Evolutionary conservation across 2,113 vertebrate genomes (phyloP), one percentile per base, ranked within the genome.

Genomic region (Pseudopipra pipra): DNA sequence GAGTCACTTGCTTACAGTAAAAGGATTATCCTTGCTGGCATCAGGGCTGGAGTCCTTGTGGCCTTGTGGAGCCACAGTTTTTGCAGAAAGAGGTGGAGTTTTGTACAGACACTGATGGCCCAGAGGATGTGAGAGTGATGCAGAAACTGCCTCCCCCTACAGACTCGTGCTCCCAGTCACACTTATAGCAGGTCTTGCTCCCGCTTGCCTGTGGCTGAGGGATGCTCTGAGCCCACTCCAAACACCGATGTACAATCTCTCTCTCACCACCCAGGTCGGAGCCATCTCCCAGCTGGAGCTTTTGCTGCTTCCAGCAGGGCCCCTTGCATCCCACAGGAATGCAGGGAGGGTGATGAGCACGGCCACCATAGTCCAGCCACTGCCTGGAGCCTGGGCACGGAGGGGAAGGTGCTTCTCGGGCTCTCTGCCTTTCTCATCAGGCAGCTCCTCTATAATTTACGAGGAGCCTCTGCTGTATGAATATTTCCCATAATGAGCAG

Each of bases 171-270:
- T 23, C 55, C 22, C 33, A 14, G 28, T 5, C 31, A n/a, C 44
- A 3, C 43, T 31, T 0, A 0, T 0, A 68, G 81, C 59, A 33
- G 49, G 17, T 74, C 3, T 0, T 6, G 20, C 7, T 14, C 0
- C 0, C 35, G 35, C 15, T 8, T 28, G 44, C 33, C 63, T 6
- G 12, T 35, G 56, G 16, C 83, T 46, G 59, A 46, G 66, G 55
- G 65, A 10, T 27, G 52, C 72, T 37, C 71, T 0, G 5, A 75
- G 28, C 59, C 54, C n/a, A 3, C n/a, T 66, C 33, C 1, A 11
- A 68, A 76, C 39, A 54, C 66, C 2, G 3, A 30, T 1, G 9
- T 2, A 11, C 8, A 31, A 6, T 18, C 47, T 39, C 51, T n/a
- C n/a, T 43, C 35, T 25, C 19, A 4, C 14, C 12, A 2, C 19